Percentiles rank a stretch among this genome's conserved stretches.
These are phyloP conservation scores for Dicyrtoma fusca DNA, from an alignment of 2,888 invertebrate species.

Conservation along the genomic window DNA sequence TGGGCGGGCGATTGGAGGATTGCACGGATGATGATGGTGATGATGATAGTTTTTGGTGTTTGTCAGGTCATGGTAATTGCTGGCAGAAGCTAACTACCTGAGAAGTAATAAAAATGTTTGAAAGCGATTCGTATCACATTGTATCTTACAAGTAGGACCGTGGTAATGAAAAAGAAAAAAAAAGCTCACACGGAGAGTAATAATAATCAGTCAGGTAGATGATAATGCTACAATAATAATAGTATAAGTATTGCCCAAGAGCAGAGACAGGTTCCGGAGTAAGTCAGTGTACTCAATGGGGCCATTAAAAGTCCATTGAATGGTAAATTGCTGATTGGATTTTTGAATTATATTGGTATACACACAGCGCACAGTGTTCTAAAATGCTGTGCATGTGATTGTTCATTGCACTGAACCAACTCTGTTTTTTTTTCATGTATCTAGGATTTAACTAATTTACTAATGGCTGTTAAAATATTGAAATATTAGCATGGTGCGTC, in stretches of 20 bases:
- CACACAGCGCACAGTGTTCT: no score
- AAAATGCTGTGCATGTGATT: no score
- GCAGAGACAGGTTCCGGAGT: conserved; percentile 10
- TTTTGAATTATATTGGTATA: not conserved
- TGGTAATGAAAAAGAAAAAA: not conserved
- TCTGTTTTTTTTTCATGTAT: no score
- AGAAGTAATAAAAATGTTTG: conserved; percentile 23
- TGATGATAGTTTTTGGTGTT: not conserved
- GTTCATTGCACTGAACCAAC: no score
- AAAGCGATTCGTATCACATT: conserved; percentile 25
- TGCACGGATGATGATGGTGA: conserved; percentile 11
- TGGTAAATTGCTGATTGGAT: conserved; percentile 22
- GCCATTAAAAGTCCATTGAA: conserved; percentile 15
- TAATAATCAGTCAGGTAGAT: conserved; percentile 14
- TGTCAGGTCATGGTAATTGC: conserved; percentile 16
- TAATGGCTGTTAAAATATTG: no score
- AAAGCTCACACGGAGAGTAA: conserved; percentile 4
- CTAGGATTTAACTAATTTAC: no score
- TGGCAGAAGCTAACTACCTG: conserved; percentile 27
- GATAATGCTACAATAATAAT: no score
- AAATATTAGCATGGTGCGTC: no score
- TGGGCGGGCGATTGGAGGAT: not conserved
- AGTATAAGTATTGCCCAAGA: not conserved
- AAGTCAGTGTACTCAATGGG: not conserved
- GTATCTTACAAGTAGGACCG: conserved; percentile 1